Percentiles rank a stretch among this genome's conserved stretches.
Evolutionary conservation across 2,888 invertebrate species (phyloP).

Genomic region (Nymphalis urticae): DNA sequence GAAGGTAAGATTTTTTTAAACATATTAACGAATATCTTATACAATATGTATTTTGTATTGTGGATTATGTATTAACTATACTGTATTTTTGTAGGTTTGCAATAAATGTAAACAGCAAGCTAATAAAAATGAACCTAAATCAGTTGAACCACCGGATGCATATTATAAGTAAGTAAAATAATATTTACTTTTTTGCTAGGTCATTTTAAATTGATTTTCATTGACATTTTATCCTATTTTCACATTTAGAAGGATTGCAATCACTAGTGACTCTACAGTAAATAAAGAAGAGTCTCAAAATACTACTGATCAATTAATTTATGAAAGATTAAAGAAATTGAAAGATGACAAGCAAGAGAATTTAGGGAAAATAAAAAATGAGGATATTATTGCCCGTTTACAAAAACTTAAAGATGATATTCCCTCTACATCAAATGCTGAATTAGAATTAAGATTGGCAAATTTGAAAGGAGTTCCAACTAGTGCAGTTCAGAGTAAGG

Average conservation of each 20-base stretch:
- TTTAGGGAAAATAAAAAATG: conserved; percentile 45
- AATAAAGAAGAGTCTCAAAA: conserved; percentile 52
- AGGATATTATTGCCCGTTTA: conserved; percentile 58
- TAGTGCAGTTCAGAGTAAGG: conserved; percentile 52
- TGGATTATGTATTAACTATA: neutral
- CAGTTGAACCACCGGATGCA: conserved; percentile 75
- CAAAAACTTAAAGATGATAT: conserved; percentile 60
- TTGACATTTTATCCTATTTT: conserved; percentile 25
- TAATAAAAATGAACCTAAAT: conserved; percentile 43
- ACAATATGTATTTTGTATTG: neutral
- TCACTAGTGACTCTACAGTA: conserved; percentile 35
- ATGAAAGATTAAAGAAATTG: conserved; percentile 85
- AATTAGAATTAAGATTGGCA: conserved; percentile 84
- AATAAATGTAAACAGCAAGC: conserved; percentile 57
- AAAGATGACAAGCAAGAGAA: conserved; percentile 77
- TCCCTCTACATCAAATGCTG: conserved; percentile 82
- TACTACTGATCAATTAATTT: conserved; percentile 83
- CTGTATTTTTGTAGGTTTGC: conserved; percentile 59
- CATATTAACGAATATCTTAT: conserved; percentile 37
- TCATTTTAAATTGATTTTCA: neutral
- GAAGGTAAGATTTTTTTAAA: conserved; percentile 84
- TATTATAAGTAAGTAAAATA: conserved; percentile 77
- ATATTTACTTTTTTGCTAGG: neutral
- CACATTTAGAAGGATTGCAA: conserved; percentile 46
- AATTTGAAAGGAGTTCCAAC: conserved; percentile 84